Conservation (phyloP, 1,140 invertebrate genomes). For the Rhizoglyphus robini region DNA sequence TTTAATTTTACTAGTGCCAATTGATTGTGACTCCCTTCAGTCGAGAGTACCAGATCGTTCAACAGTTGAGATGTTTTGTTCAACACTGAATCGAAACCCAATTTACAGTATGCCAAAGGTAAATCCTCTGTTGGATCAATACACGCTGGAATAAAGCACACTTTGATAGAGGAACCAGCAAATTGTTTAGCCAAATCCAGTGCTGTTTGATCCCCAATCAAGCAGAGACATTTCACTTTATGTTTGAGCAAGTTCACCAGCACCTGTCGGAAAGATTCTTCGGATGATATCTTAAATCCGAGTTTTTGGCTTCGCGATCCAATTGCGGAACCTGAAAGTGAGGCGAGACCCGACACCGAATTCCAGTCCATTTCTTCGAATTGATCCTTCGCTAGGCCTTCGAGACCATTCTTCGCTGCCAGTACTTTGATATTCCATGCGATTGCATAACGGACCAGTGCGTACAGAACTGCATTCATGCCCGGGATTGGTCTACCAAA, state of each 20-base stretch:
- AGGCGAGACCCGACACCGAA: not conserved
- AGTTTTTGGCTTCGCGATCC: no score
- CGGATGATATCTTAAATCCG: not conserved
- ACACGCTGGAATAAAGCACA: not conserved
- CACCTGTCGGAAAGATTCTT: not conserved
- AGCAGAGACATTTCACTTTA: not conserved
- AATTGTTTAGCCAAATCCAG: not conserved
- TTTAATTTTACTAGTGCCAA: not conserved
- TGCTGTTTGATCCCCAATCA: not conserved
- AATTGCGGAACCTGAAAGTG: not conserved
- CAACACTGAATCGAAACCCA: not conserved
- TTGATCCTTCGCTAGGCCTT: constrained; percentile 60
- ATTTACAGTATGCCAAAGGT: not conserved
- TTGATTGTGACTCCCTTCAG: not conserved
- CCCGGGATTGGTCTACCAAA: constrained; percentile 95
- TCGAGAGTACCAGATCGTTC: not conserved
- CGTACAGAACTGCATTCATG: constrained; percentile 92
- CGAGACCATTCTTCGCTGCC: constrained; percentile 84
- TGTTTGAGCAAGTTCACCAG: not conserved
- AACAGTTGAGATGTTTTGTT: not conserved
- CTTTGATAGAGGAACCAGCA: not conserved
- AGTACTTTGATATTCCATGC: constrained; percentile 71
- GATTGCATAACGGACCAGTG: constrained; percentile 86
- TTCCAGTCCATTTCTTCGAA: not conserved
- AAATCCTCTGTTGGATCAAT: not conserved